Percentiles rank a stretch among this genome's conserved stretches.
Conservation (phyloP, 2,888 invertebrate genomes). For the Chalcosyrphus nemorum region DNA sequence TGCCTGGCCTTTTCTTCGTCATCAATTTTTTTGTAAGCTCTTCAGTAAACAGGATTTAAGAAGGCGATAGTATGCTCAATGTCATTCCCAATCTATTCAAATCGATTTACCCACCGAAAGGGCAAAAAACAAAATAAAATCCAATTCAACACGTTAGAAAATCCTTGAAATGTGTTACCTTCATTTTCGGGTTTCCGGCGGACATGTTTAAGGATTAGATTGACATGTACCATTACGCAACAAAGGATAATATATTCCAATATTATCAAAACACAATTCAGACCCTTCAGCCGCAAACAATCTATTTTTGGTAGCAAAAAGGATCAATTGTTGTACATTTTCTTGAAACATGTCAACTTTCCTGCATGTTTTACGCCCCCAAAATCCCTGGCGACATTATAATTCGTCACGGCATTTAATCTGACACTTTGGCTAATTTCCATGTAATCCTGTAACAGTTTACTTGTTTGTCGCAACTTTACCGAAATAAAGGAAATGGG, state of each 20-base stretch:
- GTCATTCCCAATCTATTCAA: too few relatives aligned
- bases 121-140: not conserved
- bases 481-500: not conserved
- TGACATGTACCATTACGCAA: slow-evolving; percentile 14
- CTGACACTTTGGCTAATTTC: slow-evolving; percentile 16
- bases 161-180: not conserved
- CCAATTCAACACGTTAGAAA: not conserved
- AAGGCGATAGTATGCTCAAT: too few relatives aligned
- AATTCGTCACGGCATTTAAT: slow-evolving; percentile 15
- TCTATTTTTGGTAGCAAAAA: not conserved
- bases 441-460: slow-evolving; percentile 10
- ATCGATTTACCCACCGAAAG: too few relatives aligned
- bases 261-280: not conserved
- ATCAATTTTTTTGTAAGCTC: too few relatives aligned
- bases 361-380: slow-evolving; percentile 10
- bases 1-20: too few relatives aligned
- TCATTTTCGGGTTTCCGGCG: not conserved
- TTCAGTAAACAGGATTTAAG: too few relatives aligned
- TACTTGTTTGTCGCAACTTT: slow-evolving; percentile 2
- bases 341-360: slow-evolving; percentile 11
- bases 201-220: not conserved
- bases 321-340: slow-evolving; percentile 1
- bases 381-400: slow-evolving; percentile 4
- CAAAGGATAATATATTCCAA: slow-evolving; percentile 24
- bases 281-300: not conserved